Base-by-base conservation (phyloP, 2,888 invertebrate genomes). In the Dione juno region DNA sequence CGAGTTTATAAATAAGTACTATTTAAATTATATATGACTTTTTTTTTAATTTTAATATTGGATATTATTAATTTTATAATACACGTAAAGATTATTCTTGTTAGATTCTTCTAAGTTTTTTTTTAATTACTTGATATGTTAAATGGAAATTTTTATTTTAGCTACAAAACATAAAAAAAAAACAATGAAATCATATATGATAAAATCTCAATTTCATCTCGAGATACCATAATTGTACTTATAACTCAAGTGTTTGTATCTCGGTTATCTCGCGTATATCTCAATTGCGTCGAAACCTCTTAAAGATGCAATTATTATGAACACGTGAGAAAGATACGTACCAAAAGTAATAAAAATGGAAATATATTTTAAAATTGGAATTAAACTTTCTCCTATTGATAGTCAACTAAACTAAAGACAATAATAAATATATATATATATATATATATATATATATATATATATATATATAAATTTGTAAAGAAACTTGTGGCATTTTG, bases 151-250 rank as follows among this genome's bases (percentile, higher is more conserved):
- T 16, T 48, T 48, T 48, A 16, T n/a, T 48, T 16, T 3, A 16
- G 7, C 13, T 37, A 64, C 37, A 64, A 37, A 57, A 64, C 14
- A 69, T 41, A 21, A 67, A 64, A 3, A 50, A 41, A 45, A 19
- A 45, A 54, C 43, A 63, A 52, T 28, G 45, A 41, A 28, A 67
- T 67, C 40, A 21, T 16, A 48, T 21, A 45, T n/a, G 69, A 75
- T 75, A 73, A 71, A 73, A 72, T 69, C 72, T 72, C 63, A 65
- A 65, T 75, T 71, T 75, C 74, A 73, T 76, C 76, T 76, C 71
- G 45, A 64, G 71, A 67, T 75, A 75, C 72, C 66, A 65, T 75
- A 75, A 76, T 75, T 75, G 74, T 71, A 52, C 54, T 66, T 63
- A 53, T 68, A 69, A 70, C 66, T 74, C 73, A 67, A 73, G 74